Evolutionary conservation across 2,113 vertebrate species (phyloP).

Genomic region (Platichthys stellatus): DNA sequence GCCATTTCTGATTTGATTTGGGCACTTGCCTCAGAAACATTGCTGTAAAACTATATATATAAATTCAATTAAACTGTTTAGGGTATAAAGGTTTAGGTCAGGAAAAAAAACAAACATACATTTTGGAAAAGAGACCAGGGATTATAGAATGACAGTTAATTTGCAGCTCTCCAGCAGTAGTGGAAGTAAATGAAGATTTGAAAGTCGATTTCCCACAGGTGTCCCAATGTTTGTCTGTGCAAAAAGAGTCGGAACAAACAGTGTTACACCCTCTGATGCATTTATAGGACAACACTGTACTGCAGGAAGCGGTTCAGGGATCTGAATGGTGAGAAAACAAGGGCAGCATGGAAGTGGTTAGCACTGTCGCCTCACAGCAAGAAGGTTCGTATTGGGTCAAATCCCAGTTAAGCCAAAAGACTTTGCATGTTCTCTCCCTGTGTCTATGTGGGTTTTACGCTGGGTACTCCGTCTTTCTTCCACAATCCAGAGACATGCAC

Average conservation of each 20-base stretch:
- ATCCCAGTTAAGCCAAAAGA: neutral
- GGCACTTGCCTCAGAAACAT: conserved; percentile 43
- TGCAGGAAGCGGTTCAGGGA: neutral
- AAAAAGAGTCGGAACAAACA: neutral
- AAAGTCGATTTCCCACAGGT: neutral
- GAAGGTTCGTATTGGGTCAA: neutral
- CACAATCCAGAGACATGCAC: neutral
- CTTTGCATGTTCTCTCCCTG: too few species aligned
- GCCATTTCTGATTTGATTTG: conserved; percentile 71
- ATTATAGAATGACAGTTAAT: neutral
- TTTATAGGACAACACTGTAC: neutral
- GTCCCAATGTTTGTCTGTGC: neutral
- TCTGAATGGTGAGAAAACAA: too few species aligned
- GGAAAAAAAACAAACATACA: too few species aligned
- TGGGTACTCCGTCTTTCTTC: neutral
- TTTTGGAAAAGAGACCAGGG: neutral
- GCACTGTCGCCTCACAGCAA: neutral
- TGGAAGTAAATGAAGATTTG: neutral
- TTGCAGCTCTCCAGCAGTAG: neutral
- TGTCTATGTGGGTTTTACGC: neutral
- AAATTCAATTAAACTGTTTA: neutral
- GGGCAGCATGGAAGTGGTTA: neutral
- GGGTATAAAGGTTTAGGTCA: neutral
- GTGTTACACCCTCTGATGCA: neutral
- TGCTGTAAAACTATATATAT: conserved; percentile 43